A percentile compares a stretch with the other conserved stretches of the same genome.
These are phyloP conservation scores for Labeo rohita DNA, from an alignment of 2,113 vertebrate species.

Conservation along the genomic window DNA sequence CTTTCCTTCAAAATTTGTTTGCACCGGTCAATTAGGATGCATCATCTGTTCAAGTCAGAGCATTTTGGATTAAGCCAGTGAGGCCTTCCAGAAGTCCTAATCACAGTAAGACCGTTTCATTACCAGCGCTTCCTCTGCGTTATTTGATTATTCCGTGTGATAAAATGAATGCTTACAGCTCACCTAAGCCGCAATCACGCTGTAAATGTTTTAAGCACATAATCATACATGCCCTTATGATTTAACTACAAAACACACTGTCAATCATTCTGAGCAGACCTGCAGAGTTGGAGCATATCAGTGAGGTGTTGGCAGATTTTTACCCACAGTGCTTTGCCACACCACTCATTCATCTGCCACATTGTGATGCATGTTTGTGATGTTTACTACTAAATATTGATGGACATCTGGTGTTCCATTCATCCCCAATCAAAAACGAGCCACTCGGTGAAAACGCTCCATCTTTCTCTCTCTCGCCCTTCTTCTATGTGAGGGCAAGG, in stretches of 20 bases:
- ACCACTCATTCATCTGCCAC: conserved; percentile 69
- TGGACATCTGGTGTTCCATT: conserved; percentile 79
- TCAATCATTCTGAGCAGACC: conserved; percentile 26
- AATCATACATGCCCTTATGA: background rate
- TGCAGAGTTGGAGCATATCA: conserved; percentile 34
- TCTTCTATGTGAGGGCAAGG: conserved; percentile 44
- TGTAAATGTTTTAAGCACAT: background rate
- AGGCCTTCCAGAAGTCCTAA: conserved; percentile 44
- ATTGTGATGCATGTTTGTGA: conserved; percentile 68
- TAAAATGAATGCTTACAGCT: conserved; percentile 2
- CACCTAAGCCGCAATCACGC: background rate
- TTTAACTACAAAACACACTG: conserved; percentile 23
- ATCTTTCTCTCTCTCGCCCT: conserved; percentile 56
- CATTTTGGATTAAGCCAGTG: conserved; percentile 37
- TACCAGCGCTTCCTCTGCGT: background rate
- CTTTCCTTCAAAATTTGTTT: conserved; percentile 53
- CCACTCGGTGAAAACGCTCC: conserved; percentile 66
- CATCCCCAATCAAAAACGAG: conserved; percentile 71
- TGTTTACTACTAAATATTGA: conserved; percentile 83
- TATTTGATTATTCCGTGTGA: conserved; percentile 26
- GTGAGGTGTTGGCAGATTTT: conserved; percentile 44
- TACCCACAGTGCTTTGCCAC: conserved; percentile 62
- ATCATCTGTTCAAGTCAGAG: conserved; percentile 50
- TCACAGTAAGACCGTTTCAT: conserved; percentile 23
- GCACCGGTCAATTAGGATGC: conserved; percentile 44